Evolutionary conservation across 2,113 vertebrate species (phyloP).

Genomic region (Mus spicilegus): DNA sequence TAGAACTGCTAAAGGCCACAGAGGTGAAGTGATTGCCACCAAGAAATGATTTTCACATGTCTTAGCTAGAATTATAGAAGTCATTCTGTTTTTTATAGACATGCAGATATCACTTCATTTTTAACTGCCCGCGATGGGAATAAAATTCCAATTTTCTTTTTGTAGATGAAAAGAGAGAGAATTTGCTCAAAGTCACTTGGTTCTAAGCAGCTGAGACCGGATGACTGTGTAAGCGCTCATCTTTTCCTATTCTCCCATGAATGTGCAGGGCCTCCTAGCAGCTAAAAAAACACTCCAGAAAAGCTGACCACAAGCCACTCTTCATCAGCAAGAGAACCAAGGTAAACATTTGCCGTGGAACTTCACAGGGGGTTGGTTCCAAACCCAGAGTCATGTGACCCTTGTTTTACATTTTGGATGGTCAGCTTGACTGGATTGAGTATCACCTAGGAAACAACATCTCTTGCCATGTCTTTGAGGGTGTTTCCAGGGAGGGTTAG

Average conservation of each 20-base stretch:
- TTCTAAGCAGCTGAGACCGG: neutral
- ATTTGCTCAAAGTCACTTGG: neutral
- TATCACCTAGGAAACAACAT: no score
- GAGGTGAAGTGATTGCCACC: neutral
- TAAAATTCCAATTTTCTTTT: neutral
- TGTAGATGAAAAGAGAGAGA: conserved; percentile 21
- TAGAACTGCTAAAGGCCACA: neutral
- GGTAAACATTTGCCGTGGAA: neutral
- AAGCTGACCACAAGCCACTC: neutral
- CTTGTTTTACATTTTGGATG: neutral
- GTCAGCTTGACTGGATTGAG: neutral
- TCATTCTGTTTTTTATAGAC: neutral
- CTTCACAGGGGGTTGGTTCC: neutral
- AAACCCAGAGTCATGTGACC: neutral
- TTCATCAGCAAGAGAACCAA: neutral
- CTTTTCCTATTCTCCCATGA: neutral
- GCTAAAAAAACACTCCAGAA: neutral
- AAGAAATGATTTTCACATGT: neutral
- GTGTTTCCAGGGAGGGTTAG: neutral
- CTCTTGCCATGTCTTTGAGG: neutral
- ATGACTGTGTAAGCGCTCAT: neutral
- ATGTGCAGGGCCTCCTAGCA: neutral
- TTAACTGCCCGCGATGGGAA: neutral
- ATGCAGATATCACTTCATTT: neutral
- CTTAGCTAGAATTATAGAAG: neutral